Base-by-base conservation (phyloP, 2,113 vertebrate species). In the Pituophis catenifer region DNA sequence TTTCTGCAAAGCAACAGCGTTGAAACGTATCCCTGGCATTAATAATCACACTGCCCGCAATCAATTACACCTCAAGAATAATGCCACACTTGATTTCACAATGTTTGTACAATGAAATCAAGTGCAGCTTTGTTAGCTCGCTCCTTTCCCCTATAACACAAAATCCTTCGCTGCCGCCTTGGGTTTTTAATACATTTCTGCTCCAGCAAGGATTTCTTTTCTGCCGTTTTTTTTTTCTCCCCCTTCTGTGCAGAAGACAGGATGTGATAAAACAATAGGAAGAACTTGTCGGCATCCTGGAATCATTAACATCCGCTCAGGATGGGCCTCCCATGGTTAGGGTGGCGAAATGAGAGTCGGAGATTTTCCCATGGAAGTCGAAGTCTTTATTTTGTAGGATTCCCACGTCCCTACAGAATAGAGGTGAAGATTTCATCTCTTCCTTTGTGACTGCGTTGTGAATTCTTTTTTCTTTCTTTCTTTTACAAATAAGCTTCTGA, bases 21-120 rank as follows among this genome's bases (percentile, higher is more conserved):
- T 88, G 93, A 94, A 95, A 81, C 58, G 53, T 55, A 92, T 92
- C 90, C 92, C 53, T 89, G 87, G 95, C 95, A 92, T 81, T 24
- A 94, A 96, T 7, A 94, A 93, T 5, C 65, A n/a, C 1, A 59
- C 92, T 2, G 75, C 91, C 90, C 81, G 93, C 91, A 95, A 89
- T 95, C 95, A 96, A 94, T 93, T 92, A 81, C 87, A 92, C 92
- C 93, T 57, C 55, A 89, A 29, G 29, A 58, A 88, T 94, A 81
- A 81, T 81, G 33, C 75, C 75, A 81, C 33, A 81, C 75, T 81
- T 44, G 75, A 81, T 81, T 81, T 81, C 75, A 81, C 75, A 81
- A 44, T 81, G 75, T 92, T 85, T n/a, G 8, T 52, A 92, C 94
- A 92, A 93, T 95, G 93, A 96, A 95, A 96, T 95, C 93, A 95